These are phyloP conservation scores for Apodemia zela DNA, from an alignment of 2,888 invertebrate genomes.

Conservation along the genomic window DNA sequence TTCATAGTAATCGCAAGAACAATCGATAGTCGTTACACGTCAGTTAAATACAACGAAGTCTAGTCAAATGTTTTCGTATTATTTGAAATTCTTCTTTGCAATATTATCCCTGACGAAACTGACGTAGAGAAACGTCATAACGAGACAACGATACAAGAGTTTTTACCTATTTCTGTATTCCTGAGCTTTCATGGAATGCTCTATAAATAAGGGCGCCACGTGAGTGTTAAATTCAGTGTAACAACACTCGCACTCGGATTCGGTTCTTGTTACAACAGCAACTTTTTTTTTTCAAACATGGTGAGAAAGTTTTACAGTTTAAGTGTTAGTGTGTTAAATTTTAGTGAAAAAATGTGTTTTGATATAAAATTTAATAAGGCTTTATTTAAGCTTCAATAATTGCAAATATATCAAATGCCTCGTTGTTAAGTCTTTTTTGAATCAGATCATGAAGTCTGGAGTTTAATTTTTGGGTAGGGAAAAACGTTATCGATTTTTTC, in stretches of 20 bases:
- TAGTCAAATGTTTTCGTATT: neutral
- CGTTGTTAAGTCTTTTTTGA: too few relatives aligned
- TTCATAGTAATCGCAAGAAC: too few relatives aligned
- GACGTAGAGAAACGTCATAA: slow-evolving; percentile 38
- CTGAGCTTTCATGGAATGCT: slow-evolving; percentile 53
- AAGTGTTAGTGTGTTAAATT: slow-evolving; percentile 27
- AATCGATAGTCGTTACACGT: neutral
- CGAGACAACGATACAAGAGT: slow-evolving; percentile 53
- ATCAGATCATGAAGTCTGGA: too few relatives aligned
- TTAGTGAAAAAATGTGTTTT: slow-evolving; percentile 2
- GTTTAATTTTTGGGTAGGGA: too few relatives aligned
- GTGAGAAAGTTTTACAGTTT: slow-evolving; percentile 50
- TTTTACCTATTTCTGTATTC: slow-evolving; percentile 78
- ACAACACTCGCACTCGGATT: slow-evolving; percentile 78
- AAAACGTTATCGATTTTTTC: too few relatives aligned
- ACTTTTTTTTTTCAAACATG: slow-evolving; percentile 61
- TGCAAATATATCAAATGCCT: too few relatives aligned
- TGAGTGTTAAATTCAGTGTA: slow-evolving; percentile 70
- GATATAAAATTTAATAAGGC: too few relatives aligned
- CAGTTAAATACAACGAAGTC: neutral
- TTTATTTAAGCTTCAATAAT: too few relatives aligned
- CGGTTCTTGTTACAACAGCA: slow-evolving; percentile 75
- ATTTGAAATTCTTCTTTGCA: slow-evolving; percentile 25
- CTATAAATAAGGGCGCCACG: slow-evolving; percentile 75
- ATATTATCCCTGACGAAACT: slow-evolving; percentile 42